Conservation (phyloP, 2,113 vertebrate genomes). For the Ceuthmochares aereus region DNA sequence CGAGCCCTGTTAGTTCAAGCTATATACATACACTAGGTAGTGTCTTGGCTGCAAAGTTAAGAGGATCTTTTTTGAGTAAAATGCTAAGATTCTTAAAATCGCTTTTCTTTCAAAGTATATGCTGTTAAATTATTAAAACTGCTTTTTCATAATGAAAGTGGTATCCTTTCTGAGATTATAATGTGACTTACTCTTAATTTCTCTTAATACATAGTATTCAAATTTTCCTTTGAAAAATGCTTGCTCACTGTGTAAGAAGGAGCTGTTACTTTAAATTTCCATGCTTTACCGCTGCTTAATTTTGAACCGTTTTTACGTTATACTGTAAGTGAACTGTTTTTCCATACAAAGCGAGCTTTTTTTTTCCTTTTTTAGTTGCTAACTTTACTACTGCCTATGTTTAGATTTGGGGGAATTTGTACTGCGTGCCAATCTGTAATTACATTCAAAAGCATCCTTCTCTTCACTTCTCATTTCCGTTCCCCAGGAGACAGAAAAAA, state of each 20-base stretch:
- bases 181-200: slow-evolving; percentile 1
- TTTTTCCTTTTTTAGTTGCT: slow-evolving; percentile 66
- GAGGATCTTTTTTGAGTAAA: not conserved
- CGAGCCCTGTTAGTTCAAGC: not conserved
- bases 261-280: slow-evolving; percentile 61
- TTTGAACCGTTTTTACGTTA: slow-evolving; percentile 48
- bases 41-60: not conserved
- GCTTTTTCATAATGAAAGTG: not conserved
- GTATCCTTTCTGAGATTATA: not conserved
- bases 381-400: slow-evolving; percentile 72
- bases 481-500: slow-evolving; percentile 70
- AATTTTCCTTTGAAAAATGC: not conserved
- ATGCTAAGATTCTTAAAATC: not conserved
- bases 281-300: slow-evolving; percentile 24
- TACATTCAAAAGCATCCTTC: slow-evolving; percentile 69
- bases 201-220: not conserved
- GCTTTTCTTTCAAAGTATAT: not conserved
- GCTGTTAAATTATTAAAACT: not conserved
- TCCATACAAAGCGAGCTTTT: slow-evolving; percentile 42
- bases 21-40: not conserved
- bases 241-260: not conserved
- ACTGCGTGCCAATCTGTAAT: slow-evolving; percentile 69
- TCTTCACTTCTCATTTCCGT: slow-evolving; percentile 65
- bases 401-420: slow-evolving; percentile 72
- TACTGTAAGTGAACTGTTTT: slow-evolving; percentile 46